Evolutionary conservation across 1,140 invertebrate genomes (phyloP), one percentile per base, ranked within the genome.

Genomic region (Aculops lycopersici): DNA sequence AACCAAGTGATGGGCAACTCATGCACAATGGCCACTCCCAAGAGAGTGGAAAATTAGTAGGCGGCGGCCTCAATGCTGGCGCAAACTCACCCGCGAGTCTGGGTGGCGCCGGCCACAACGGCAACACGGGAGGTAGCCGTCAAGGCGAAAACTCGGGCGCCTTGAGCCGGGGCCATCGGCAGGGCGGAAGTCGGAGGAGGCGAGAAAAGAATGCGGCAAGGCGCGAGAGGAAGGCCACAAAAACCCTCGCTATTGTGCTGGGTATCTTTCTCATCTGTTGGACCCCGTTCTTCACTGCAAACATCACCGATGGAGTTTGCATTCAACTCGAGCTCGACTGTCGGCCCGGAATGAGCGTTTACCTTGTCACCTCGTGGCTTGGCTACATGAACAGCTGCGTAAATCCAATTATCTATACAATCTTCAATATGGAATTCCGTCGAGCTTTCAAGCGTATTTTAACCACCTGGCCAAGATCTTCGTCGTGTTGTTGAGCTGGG

Each of bases 331-430:
- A 66, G 17, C 36, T 41, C 15, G 63, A 70, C 44, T 88, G 76
- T 56, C 68, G 72, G 43, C 79, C 81, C 0, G 78, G 80, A 8
- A 68, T 84, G 24, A 72, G 72, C 1, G 73, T 72, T 12, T 92
- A 94, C 59, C 76, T 94, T 50, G 63, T 88, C 35, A 88, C 81
- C 45, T 90, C 86, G 1, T 97, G 90, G 90, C 64, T 98, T 21
- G 90, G 90, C 37, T 98, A 94, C 60, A 84, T 95, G 63, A 98
- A 97, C 63, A 88, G 63, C 52, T 90, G 83, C 54, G 74, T 94
- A 42, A 94, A 94, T 62, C 86, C 86, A 2, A 74, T 94, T 45
- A 97, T 95, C 56, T 95, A 97, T 58, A 95, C 88, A 35, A 92
- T 97, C 52, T 95, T 95, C 65, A 97, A 97, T 62, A 77, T 81